Percentiles rank a stretch among this genome's conserved stretches.
These are phyloP conservation scores for Sinocyclocheilus maitianheensis DNA, from an alignment of 2,113 vertebrate genomes.

Conservation along the genomic window DNA sequence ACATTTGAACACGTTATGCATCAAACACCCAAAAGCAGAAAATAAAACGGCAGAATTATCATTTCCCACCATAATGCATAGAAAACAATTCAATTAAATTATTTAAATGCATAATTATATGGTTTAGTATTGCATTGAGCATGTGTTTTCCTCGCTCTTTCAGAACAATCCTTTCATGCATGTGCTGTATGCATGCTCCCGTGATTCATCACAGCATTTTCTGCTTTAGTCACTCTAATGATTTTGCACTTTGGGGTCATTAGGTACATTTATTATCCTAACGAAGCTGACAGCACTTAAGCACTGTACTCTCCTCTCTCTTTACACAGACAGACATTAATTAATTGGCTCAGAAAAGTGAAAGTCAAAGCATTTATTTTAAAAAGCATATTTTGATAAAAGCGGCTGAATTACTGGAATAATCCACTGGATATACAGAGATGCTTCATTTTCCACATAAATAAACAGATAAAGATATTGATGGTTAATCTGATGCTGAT, in stretches of 20 bases:
- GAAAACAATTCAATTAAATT: no score
- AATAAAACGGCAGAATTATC: neutral
- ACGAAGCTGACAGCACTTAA: neutral
- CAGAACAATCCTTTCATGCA: no score
- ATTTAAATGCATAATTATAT: neutral
- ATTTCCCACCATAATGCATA: neutral
- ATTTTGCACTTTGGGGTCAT: neutral
- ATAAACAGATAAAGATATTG: neutral
- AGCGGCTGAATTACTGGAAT: neutral
- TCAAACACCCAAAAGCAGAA: neutral
- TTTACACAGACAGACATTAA: neutral
- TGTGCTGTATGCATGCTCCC: no score
- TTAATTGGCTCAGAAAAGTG: neutral
- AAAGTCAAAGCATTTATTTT: neutral
- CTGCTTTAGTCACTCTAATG: neutral
- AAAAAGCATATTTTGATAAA: neutral
- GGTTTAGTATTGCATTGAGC: neutral
- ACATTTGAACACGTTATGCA: neutral
- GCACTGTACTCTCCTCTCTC: neutral
- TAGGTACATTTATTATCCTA: neutral
- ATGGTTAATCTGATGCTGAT: neutral
- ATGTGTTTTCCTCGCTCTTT: no score
- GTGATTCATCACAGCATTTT: neutral
- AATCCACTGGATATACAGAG: neutral
- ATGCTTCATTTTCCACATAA: conserved; percentile 3